Percentiles rank a stretch among this genome's conserved stretches.
These are phyloP conservation scores for Hephaestus fuliginosus DNA, from an alignment of 2,797 vertebrate species.

Conservation along the genomic window DNA sequence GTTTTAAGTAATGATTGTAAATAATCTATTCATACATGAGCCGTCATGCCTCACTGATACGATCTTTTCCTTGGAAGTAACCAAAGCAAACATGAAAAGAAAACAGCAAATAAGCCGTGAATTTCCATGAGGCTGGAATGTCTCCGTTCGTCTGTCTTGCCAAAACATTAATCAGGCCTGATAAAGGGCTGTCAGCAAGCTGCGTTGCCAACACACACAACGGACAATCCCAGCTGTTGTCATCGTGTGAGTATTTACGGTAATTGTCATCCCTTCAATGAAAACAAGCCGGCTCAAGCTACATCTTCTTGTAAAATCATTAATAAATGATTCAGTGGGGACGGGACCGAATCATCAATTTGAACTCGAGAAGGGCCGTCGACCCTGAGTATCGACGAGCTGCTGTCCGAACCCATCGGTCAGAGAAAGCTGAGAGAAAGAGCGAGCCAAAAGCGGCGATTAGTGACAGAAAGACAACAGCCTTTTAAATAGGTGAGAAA, in stretches of 20 bases:
- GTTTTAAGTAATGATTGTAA: constrained; percentile 40
- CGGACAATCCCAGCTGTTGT: constrained; percentile 48
- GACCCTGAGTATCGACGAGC: constrained; percentile 24
- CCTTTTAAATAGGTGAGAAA: constrained; percentile 20
- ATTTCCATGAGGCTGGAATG: constrained; percentile 58
- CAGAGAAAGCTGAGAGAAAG: constrained; percentile 10
- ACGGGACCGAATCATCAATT: constrained; percentile 20
- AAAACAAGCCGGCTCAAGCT: background rate
- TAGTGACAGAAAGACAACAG: background rate
- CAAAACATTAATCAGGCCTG: constrained; percentile 71
- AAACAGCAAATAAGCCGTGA: constrained; percentile 39
- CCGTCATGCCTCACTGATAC: constrained; percentile 45
- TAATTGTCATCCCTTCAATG: constrained; percentile 32
- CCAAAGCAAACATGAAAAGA: constrained; percentile 56
- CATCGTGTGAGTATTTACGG: constrained; percentile 47
- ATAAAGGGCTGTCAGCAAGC: constrained; percentile 54
- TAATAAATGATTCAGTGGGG: constrained; percentile 27
- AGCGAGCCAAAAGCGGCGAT: background rate
- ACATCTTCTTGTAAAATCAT: constrained; percentile 38
- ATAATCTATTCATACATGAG: constrained; percentile 30
- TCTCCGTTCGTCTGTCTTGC: constrained; percentile 44
- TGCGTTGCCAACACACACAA: constrained; percentile 52
- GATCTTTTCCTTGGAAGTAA: constrained; percentile 53
- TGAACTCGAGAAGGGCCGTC: constrained; percentile 8
- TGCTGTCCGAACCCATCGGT: constrained; percentile 11